Base-by-base conservation (phyloP, 2,888 invertebrate species). In the Dendrolimus pini region DNA sequence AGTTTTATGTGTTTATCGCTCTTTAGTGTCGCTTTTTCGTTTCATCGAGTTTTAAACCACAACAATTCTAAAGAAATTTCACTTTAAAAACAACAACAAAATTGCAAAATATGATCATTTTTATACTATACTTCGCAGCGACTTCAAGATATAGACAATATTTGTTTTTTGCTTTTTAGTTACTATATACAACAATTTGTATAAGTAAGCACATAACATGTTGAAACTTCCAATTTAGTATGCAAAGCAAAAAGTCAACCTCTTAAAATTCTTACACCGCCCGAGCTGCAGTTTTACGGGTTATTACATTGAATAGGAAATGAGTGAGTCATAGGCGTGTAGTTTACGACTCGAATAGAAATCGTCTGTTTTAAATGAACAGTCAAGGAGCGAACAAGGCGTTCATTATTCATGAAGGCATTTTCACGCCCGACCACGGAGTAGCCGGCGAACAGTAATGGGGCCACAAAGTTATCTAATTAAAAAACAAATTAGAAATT, bases 321-420 rank as follows among this genome's bases (percentile, higher is more conserved):
- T 82, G 87, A 88, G 83, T 89, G 88, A 89, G 80, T 89, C 89
- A 89, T 83, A 82, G 80, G 82, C 85, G 82, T 82, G 82, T 81
- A 82, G 82, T 82, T 85, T 84, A 87, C 83, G 86, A 81, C 78
- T 80, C 77, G 89, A 89, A 90, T 89, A 89, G 89, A 88, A 89
- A 89, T 88, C 85, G 86, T 83, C 84, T 82, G 85, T 82, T 89
- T 88, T 85, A 85, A 86, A 85, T 85, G 86, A 85, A 80, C 85
- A 89, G 83, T 84, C 85, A 85, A 87, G 86, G 85, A 87, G 85
- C 81, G 84, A 75, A 85, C 86, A 76, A 77, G 79, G 75, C 78
- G 74, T 89, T 71, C 85, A 89, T 89, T 86, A 89, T 90, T 88
- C 89, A 89, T 89, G 85, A 89, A 82, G 67, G 78, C 73, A 78